Evolutionary conservation across 2,888 invertebrate genomes (phyloP).

Genomic region (Tetanocera ferruginea): DNA sequence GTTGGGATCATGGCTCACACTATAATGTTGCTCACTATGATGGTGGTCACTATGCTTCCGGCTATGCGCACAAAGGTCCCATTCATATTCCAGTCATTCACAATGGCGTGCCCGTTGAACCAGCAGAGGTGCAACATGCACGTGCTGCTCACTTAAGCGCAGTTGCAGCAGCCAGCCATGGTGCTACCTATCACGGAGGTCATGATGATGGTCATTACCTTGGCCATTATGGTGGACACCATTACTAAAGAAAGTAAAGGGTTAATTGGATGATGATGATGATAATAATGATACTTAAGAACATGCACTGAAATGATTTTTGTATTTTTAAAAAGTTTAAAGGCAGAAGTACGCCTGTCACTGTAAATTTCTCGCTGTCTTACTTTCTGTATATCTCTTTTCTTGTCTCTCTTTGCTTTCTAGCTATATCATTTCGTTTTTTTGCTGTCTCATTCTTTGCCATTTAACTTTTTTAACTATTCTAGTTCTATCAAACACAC

Average conservation of each 20-base stretch:
- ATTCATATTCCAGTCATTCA: constrained; percentile 70
- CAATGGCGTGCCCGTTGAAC: constrained; percentile 71
- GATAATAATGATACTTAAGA: constrained; percentile 40
- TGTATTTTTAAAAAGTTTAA: constrained; percentile 36
- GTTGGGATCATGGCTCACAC: constrained; percentile 57
- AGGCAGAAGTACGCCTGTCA: constrained; percentile 15
- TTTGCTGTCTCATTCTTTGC: not conserved
- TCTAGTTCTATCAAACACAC: constrained; percentile 10
- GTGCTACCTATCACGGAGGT: constrained; percentile 55
- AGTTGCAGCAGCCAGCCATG: constrained; percentile 65
- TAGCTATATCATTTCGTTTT: not conserved
- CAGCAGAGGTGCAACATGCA: constrained; percentile 71
- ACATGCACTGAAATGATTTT: constrained; percentile 45
- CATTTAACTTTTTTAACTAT: not conserved
- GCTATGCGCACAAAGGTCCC: constrained; percentile 66
- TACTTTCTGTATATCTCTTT: constrained; percentile 14
- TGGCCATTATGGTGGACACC: constrained; percentile 62
- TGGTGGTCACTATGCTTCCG: constrained; percentile 55
- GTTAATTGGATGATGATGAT: constrained; percentile 32
- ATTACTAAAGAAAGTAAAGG: constrained; percentile 46
- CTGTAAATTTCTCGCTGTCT: not conserved
- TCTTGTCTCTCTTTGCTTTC: not conserved
- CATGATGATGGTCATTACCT: constrained; percentile 64
- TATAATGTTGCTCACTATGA: constrained; percentile 48
- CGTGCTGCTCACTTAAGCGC: constrained; percentile 69